These are phyloP conservation scores for Polydrusus pterygomalis DNA, from an alignment of 2,888 invertebrate species.

Conservation along the genomic window DNA sequence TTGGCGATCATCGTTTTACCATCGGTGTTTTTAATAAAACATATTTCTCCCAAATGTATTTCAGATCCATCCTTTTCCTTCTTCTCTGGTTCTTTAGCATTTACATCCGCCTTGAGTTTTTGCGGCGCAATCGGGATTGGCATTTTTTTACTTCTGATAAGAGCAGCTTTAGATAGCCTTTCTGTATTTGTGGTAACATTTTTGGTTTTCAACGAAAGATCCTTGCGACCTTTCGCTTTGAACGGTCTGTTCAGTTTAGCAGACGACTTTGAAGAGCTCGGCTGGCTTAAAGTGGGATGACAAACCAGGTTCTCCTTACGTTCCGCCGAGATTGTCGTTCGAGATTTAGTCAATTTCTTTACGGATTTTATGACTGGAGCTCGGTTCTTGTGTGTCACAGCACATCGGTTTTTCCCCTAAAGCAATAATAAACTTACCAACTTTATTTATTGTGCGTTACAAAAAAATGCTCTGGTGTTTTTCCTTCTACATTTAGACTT, in stretches of 20 bases:
- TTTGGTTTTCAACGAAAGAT: conserved; percentile 61
- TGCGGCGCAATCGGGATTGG: conserved; percentile 33
- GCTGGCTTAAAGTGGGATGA: conserved; percentile 59
- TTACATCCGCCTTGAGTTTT: conserved; percentile 37
- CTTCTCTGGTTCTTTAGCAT: conserved; percentile 13
- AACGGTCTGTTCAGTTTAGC: conserved; percentile 61
- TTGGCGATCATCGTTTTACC: conserved; percentile 69
- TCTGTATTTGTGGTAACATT: conserved; percentile 49
- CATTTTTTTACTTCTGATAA: conserved; percentile 40
- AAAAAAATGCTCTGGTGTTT: conserved; percentile 36
- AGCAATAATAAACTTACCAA: conserved; percentile 69
- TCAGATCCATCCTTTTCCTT: conserved; percentile 53
- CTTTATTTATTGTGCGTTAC: conserved; percentile 46
- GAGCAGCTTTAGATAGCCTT: conserved; percentile 38
- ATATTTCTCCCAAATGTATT: conserved; percentile 68
- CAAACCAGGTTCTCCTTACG: conserved; percentile 67
- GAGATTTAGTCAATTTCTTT: conserved; percentile 43
- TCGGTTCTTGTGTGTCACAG: conserved; percentile 62
- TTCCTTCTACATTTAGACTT: conserved; percentile 42
- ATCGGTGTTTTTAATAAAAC: conserved; percentile 67
- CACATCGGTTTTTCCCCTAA: conserved; percentile 66
- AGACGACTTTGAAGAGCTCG: conserved; percentile 64
- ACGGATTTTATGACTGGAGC: conserved; percentile 60
- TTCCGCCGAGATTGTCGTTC: conserved; percentile 63
- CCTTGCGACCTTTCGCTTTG: conserved; percentile 62